Conservation (phyloP, 2,888 invertebrate genomes). For the Nomada flava region DNA sequence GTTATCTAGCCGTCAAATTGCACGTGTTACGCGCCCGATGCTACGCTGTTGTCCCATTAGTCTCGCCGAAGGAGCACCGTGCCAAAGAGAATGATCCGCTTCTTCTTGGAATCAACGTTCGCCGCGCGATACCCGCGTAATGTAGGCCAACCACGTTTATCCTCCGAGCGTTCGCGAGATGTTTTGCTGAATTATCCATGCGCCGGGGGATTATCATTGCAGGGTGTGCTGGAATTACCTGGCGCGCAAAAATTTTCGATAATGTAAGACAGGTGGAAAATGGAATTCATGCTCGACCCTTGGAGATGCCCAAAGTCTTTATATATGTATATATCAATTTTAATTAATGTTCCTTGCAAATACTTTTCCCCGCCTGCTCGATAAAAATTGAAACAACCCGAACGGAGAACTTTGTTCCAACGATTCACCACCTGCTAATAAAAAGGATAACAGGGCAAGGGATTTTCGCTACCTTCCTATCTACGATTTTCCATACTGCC, state of each 20-base stretch:
- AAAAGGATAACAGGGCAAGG: too few relatives aligned
- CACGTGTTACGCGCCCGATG: slow-evolving; percentile 47
- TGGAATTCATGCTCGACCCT: too few relatives aligned
- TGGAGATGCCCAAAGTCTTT: too few relatives aligned
- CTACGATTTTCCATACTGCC: neutral
- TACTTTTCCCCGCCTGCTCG: too few relatives aligned
- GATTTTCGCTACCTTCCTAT: neutral
- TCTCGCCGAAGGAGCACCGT: slow-evolving; percentile 44
- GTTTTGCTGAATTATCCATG: slow-evolving; percentile 52
- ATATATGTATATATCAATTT: too few relatives aligned
- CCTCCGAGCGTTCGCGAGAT: slow-evolving; percentile 22
- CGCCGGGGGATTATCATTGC: neutral
- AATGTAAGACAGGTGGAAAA: too few relatives aligned
- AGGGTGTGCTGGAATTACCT: slow-evolving; percentile 8
- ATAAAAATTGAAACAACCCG: too few relatives aligned
- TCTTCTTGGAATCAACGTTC: slow-evolving; percentile 44
- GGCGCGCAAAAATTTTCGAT: slow-evolving; percentile 4
- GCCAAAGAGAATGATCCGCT: slow-evolving; percentile 39
- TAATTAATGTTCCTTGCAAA: too few relatives aligned
- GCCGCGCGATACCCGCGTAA: slow-evolving; percentile 33
- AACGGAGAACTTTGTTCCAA: too few relatives aligned
- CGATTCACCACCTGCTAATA: too few relatives aligned
- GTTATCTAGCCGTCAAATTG: slow-evolving; percentile 53
- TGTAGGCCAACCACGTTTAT: slow-evolving; percentile 56
- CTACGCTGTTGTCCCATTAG: slow-evolving; percentile 56